Conservation (phyloP, 2,888 invertebrate genomes). For the Troides aeacus region DNA sequence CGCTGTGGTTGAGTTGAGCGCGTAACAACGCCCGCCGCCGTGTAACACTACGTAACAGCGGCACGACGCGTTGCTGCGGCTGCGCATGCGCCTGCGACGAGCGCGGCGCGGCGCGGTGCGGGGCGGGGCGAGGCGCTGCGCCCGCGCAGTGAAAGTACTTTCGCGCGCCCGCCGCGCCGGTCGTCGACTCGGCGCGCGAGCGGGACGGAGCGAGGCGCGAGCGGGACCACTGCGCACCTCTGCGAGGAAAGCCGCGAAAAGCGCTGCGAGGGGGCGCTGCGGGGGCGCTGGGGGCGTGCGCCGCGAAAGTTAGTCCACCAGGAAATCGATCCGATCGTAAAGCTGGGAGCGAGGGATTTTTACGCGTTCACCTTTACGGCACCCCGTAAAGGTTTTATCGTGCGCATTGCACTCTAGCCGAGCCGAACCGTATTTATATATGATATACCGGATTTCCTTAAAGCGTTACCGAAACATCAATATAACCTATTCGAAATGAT, state of each 20-base stretch:
- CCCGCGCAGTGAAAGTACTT: constrained; percentile 78
- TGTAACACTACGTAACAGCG: constrained; percentile 50
- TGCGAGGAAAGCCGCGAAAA: constrained; percentile 71
- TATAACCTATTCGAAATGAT: too few species aligned
- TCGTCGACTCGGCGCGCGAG: constrained; percentile 65
- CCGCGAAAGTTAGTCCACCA: constrained; percentile 67
- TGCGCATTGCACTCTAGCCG: constrained; percentile 32
- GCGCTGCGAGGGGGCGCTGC: constrained; percentile 39
- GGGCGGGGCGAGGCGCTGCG: constrained; percentile 62
- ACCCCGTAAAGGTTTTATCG: constrained; percentile 59
- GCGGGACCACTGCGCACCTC: constrained; percentile 53
- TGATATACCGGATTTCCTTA: constrained; percentile 30
- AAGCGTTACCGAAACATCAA: constrained; percentile 9
- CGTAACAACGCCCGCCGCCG: constrained; percentile 43
- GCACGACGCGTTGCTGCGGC: constrained; percentile 56
- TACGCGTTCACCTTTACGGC: constrained; percentile 64
- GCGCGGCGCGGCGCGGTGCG: constrained; percentile 47
- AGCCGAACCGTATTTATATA: constrained; percentile 4
- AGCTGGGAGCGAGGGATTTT: constrained; percentile 63
- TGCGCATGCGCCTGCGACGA: constrained; percentile 68
- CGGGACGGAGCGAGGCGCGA: constrained; percentile 47
- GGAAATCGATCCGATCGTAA: constrained; percentile 67
- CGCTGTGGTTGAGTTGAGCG: too few species aligned
- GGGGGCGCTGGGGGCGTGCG: constrained; percentile 41
- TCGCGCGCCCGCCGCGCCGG: constrained; percentile 77